Base-by-base conservation (phyloP, 2,113 vertebrate genomes). In the Apistogramma diplotaenia region DNA sequence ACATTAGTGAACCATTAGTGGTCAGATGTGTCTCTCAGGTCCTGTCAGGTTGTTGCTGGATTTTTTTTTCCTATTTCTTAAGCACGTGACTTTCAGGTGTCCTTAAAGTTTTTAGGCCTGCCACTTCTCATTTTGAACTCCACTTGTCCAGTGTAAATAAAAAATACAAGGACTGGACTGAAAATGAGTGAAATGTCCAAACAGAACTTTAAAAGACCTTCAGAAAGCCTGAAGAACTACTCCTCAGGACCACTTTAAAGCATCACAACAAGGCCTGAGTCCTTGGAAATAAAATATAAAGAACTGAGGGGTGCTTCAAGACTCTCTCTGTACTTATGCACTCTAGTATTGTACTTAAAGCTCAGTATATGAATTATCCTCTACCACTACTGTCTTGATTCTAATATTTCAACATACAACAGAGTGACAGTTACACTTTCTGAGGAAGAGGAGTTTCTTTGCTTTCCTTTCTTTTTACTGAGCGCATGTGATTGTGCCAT, bases 401-500 rank as follows among this genome's bases (percentile, higher is more conserved):
- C 23, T 29, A 46, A 67, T 46, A 16, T 27, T 18, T 67, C 2
- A 46, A 27, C 27, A 40, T 46, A 18, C 46, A 19, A 29, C 62
- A 67, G 46, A 67, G 40, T 40, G 49, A 25, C 23, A 1, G 2
- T 51, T 13, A 18, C 43, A 70, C 18, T 43, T 35, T 57, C 15
- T n/a, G 54, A 29, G 25, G 16, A 5, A 25, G 15, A 25, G 35
- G 12, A 33, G 18, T 29, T 27, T 15, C 61, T 6, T 55, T 40
- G 55, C 8, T 31, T 57, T 43, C 10, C 21, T 31, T 57, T 31
- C 27, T 25, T 56, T 61, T 54, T n/a, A 67, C 35, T n/a, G 72
- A 23, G 16, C 60, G 6, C 10, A 58, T 18, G 23, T 3, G 37
- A 60, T 89, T 89, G 88, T 60, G 79, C 84, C 70, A 89, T 46